A percentile compares a stretch with the other conserved stretches of the same genome.
These are phyloP conservation scores for Abrostola triplasia DNA, from an alignment of 2,888 invertebrate species.

Conservation along the genomic window DNA sequence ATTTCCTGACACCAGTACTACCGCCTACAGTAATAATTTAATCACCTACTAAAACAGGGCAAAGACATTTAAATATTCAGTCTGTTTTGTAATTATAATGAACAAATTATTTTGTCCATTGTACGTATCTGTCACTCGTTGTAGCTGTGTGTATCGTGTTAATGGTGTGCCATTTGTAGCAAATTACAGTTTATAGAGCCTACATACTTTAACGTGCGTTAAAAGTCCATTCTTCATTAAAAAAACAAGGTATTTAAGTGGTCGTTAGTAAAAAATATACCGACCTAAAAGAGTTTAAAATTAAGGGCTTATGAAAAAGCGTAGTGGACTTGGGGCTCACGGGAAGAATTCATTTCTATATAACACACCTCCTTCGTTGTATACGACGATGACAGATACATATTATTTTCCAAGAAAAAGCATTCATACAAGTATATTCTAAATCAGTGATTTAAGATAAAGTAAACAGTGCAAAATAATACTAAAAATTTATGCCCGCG, in stretches of 20 bases:
- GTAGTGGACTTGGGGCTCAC: neutral
- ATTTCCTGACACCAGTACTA: too few species aligned
- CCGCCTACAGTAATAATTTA: too few species aligned
- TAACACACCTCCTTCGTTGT: too few species aligned
- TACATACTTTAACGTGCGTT: conserved; percentile 21
- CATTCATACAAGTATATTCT: too few species aligned
- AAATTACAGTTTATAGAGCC: conserved; percentile 39
- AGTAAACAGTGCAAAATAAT: too few species aligned
- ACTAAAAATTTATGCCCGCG: too few species aligned
- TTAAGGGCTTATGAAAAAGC: neutral
- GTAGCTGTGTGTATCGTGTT: conserved; percentile 35
- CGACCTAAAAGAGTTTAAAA: neutral
- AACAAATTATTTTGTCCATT: neutral
- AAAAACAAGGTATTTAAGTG: neutral
- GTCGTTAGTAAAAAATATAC: neutral
- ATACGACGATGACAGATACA: too few species aligned
- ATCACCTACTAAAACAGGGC: too few species aligned
- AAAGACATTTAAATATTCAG: too few species aligned
- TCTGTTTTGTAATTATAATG: neutral
- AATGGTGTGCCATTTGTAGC: conserved; percentile 52
- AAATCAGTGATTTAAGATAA: too few species aligned
- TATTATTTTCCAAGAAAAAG: too few species aligned
- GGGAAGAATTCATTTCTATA: too few species aligned
- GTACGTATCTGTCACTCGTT: conserved; percentile 7
- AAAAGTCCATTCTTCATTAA: conserved; percentile 22